Evolutionary conservation across 2,113 vertebrate genomes (phyloP).

Genomic region (Chloebia gouldiae): DNA sequence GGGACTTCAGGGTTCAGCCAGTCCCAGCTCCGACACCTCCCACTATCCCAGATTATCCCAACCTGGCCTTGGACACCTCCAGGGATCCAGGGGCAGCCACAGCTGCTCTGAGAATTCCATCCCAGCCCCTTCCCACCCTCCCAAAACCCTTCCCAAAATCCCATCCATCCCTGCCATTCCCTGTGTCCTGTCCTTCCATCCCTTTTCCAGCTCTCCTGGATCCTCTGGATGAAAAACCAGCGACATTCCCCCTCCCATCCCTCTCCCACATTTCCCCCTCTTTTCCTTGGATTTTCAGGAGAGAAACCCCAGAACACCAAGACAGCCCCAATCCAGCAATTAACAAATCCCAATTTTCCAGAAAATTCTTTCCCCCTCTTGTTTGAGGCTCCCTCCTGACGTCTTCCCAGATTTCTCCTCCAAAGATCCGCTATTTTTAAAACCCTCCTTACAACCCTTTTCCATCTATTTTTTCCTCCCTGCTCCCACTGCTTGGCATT

Average conservation of each 20-base stretch:
- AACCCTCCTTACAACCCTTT: background rate
- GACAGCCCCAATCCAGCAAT: background rate
- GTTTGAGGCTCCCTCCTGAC: background rate
- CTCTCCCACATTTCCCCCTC: background rate
- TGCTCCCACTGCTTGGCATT: slow-evolving; percentile 26
- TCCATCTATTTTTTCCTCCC: background rate
- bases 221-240: background rate
- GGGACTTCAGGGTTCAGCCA: background rate
- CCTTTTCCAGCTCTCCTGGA: background rate
- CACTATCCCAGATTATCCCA: fast-evolving
- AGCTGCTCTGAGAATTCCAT: background rate
- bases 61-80: fast-evolving
- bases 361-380: background rate
- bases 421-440: background rate
- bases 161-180: background rate
- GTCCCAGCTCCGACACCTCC: fast-evolving
- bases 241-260: fast-evolving
- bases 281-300: background rate
- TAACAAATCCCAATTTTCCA: background rate
- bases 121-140: background rate
- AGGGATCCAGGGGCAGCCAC: background rate
- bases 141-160: background rate
- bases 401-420: background rate
- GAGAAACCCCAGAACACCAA: background rate
- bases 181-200: background rate